Evolutionary conservation across 2,113 vertebrate species (phyloP).

Genomic region (Acinonyx jubatus): DNA sequence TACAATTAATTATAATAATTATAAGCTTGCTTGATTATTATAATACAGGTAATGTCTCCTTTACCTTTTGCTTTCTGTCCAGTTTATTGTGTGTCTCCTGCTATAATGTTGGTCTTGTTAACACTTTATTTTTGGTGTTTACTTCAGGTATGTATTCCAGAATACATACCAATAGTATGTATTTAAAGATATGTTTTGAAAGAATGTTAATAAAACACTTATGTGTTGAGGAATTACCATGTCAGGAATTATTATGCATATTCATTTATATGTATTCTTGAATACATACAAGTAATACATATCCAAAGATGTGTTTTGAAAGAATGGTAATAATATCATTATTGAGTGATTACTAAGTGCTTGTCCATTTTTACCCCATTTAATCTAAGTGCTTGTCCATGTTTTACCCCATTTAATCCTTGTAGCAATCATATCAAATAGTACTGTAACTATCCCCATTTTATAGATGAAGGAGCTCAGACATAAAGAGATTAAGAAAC

Average conservation of each 20-base stretch:
- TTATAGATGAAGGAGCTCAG: background rate
- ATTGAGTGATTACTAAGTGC: background rate
- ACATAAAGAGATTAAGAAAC: background rate
- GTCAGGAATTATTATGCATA: too few species aligned
- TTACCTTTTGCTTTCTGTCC: background rate
- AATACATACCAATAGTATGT: background rate
- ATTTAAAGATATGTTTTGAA: background rate
- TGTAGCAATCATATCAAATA: background rate
- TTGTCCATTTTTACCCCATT: background rate
- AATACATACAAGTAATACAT: too few species aligned
- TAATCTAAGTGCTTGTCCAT: background rate
- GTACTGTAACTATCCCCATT: background rate
- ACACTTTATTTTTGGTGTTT: background rate
- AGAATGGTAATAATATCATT: too few species aligned
- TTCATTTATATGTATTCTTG: too few species aligned
- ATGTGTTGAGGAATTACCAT: too few species aligned
- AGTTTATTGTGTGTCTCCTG: background rate
- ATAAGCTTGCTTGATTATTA: background rate
- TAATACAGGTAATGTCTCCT: background rate
- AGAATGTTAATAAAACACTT: background rate
- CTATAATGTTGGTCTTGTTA: background rate
- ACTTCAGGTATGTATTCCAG: background rate
- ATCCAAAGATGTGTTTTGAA: too few species aligned
- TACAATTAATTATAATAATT: background rate
- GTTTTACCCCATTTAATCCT: background rate